A percentile compares a stretch with the other conserved stretches of the same genome.
Conservation (phyloP, 2,113 vertebrate genomes). For the Hystrix brachyura region DNA sequence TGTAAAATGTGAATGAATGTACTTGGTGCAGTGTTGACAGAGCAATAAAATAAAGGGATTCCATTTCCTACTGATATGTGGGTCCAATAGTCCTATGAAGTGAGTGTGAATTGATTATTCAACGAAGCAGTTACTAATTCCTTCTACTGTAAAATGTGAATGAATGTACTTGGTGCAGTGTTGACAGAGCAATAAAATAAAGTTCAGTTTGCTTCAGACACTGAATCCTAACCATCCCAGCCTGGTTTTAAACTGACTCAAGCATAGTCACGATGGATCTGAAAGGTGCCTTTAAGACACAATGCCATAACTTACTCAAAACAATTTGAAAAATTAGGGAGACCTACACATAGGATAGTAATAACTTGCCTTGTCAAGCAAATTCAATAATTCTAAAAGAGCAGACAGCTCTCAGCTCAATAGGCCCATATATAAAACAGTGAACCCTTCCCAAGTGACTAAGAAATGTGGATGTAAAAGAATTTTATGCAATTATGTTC, state of each 20-base stretch:
- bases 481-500: constrained; percentile 76
- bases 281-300: constrained; percentile 33
- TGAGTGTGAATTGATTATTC: background rate
- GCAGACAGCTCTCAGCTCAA: constrained; percentile 63
- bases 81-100: background rate
- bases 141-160: background rate
- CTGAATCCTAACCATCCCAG: background rate
- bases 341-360: background rate
- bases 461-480: constrained; percentile 77
- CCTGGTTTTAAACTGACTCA: background rate
- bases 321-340: constrained; percentile 68
- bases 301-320: constrained; percentile 31
- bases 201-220: background rate
- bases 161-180: background rate
- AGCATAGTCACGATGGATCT: background rate
- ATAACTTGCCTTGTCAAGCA: constrained; percentile 61
- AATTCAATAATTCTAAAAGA: constrained; percentile 76
- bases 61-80: no score
- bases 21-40: background rate
- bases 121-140: constrained; percentile 2
- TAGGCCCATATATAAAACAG: constrained; percentile 66
- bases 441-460: constrained; percentile 75
- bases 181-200: constrained; percentile 25
- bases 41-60: background rate
- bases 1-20: background rate